These are phyloP conservation scores for Teleogryllus occipitalis DNA, from an alignment of 1,140 invertebrate species.

Conservation along the genomic window DNA sequence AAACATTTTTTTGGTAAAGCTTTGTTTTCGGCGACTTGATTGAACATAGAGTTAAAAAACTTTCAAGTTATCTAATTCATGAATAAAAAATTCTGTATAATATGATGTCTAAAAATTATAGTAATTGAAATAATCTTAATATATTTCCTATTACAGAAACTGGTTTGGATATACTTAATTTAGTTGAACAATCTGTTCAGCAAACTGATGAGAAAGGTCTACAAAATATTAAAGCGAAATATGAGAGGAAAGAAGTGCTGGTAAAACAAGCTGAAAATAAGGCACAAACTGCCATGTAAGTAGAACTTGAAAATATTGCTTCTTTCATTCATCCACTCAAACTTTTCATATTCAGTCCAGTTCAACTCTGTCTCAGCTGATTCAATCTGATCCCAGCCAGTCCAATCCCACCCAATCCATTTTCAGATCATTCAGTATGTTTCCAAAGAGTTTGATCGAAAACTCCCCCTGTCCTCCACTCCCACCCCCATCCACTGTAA, in stretches of 20 bases:
- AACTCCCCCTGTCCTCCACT: too few relatives aligned
- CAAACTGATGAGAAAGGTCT: conserved; percentile 21
- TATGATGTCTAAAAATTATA: not conserved
- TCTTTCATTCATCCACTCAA: too few relatives aligned
- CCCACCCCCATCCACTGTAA: too few relatives aligned
- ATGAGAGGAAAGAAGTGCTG: conserved; percentile 42
- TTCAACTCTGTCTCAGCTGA: too few relatives aligned
- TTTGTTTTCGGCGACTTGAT: too few relatives aligned
- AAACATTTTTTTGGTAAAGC: too few relatives aligned
- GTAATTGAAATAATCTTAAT: not conserved
- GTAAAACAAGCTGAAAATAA: conserved; percentile 43
- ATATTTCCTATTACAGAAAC: conserved; percentile 23
- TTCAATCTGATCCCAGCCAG: too few relatives aligned
- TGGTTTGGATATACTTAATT: conserved; percentile 22
- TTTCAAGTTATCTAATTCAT: not conserved
- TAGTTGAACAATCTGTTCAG: conserved; percentile 25
- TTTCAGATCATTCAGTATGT: too few relatives aligned
- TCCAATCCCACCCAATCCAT: too few relatives aligned
- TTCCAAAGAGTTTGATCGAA: too few relatives aligned
- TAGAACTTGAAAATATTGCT: too few relatives aligned
- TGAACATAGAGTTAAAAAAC: not conserved
- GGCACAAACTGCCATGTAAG: conserved; percentile 25
- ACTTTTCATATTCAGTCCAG: too few relatives aligned
- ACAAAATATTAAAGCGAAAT: conserved; percentile 46
- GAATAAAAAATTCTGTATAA: not conserved